Conservation (phyloP, 2,888 invertebrate species). For the Isoperla grammatica region DNA sequence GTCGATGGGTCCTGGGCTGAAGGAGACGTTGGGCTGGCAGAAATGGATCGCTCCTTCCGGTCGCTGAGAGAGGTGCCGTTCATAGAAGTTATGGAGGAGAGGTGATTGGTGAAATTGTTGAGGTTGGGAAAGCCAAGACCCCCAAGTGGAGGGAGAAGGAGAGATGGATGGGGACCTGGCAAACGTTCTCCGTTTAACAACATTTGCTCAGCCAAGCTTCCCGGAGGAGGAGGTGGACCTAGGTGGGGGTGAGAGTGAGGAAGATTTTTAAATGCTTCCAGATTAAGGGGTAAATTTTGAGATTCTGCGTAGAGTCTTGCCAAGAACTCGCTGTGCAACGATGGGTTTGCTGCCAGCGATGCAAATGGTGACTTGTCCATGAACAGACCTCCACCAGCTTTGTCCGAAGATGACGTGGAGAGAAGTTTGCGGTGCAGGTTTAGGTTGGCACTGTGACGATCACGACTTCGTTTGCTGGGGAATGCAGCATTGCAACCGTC, state of each 20-base stretch:
- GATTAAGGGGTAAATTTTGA: slow-evolving; percentile 44
- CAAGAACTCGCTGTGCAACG: slow-evolving; percentile 73
- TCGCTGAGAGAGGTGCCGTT: slow-evolving; percentile 16
- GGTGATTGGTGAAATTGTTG: slow-evolving; percentile 42
- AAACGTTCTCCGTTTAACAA: slow-evolving; percentile 46
- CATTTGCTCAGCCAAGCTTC: slow-evolving; percentile 46
- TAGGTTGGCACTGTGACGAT: slow-evolving; percentile 86
- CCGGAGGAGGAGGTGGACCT: slow-evolving; percentile 42
- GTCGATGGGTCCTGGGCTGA: slow-evolving; percentile 13
- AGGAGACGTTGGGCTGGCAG: slow-evolving; percentile 19
- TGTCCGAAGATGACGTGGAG: slow-evolving; percentile 59
- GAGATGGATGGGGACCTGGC: slow-evolving; percentile 46
- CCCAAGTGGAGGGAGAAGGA: slow-evolving; percentile 48
- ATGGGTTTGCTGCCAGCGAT: slow-evolving; percentile 49
- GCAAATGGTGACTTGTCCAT: slow-evolving; percentile 49
- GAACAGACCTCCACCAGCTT: slow-evolving; percentile 44
- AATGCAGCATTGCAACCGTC: slow-evolving; percentile 95
- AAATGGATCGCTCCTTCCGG: slow-evolving; percentile 11
- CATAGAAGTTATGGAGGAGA: slow-evolving; percentile 30
- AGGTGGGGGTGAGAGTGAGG: slow-evolving; percentile 40
- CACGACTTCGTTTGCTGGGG: slow-evolving; percentile 86
- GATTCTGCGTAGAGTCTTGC: slow-evolving; percentile 71
- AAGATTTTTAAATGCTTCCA: slow-evolving; percentile 58
- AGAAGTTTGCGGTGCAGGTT: slow-evolving; percentile 86
- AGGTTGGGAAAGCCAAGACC: slow-evolving; percentile 52